Evolutionary conservation across 2,888 invertebrate species (phyloP).

Genomic region (Thereva nobilitata): DNA sequence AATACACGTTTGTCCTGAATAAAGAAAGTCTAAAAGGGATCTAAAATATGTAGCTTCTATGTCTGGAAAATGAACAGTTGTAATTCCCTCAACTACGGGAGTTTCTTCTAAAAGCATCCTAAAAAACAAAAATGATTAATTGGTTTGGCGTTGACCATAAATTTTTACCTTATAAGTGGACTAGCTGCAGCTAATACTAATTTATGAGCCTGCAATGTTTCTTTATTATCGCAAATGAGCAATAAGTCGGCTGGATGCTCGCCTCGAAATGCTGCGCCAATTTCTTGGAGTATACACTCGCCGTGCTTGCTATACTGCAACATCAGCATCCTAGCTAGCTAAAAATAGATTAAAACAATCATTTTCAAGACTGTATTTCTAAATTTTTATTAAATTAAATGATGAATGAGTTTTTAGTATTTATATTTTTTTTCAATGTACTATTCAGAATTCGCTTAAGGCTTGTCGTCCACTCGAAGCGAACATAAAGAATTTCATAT

Average conservation of each 20-base stretch:
- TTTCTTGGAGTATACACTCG: conserved; percentile 89
- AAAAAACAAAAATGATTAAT: conserved; percentile 39
- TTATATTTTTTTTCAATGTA: no score
- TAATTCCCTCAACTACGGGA: conserved; percentile 70
- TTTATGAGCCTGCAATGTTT: conserved; percentile 79
- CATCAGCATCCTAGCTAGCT: conserved; percentile 70
- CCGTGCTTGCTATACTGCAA: conserved; percentile 93
- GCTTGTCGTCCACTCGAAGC: no score
- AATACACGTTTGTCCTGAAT: conserved; percentile 77
- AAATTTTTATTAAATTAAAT: no score
- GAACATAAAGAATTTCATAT: no score
- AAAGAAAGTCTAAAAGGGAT: conserved; percentile 81
- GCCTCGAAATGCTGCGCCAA: conserved; percentile 84
- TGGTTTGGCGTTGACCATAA: background rate
- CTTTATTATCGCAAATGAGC: conserved; percentile 83
- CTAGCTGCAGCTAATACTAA: conserved; percentile 86
- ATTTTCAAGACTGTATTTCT: background rate
- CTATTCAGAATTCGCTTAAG: no score
- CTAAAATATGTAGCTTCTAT: conserved; percentile 78
- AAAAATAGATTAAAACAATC: conserved; percentile 42
- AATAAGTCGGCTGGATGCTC: conserved; percentile 86
- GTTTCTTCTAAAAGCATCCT: conserved; percentile 74
- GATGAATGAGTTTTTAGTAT: no score
- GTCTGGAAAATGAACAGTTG: conserved; percentile 83
- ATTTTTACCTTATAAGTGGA: conserved; percentile 72